phyloP scores from a whole-genome alignment of 2,888 invertebrate genomes.

The Heliconius charithonia region DNA sequence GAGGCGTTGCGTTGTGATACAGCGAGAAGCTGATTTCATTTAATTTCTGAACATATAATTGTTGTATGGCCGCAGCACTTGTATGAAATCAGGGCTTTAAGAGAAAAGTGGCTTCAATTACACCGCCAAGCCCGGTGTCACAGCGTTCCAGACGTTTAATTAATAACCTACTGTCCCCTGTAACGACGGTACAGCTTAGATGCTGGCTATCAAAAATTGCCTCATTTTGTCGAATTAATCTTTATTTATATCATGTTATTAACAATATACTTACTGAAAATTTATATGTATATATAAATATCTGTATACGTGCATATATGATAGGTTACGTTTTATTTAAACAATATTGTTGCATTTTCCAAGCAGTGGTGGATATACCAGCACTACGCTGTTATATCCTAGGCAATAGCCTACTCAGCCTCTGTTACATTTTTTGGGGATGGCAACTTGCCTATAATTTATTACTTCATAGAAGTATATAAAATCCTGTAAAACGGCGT shows the following conservation, averaged over 20 bases:
- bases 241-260: background rate
- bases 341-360: too few relatives aligned
- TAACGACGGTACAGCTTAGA: slow-evolving; percentile 30
- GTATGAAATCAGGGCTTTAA: slow-evolving; percentile 21
- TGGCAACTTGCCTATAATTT: too few relatives aligned
- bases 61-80: background rate
- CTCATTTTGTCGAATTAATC: background rate
- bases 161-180: slow-evolving; percentile 35
- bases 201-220: slow-evolving; percentile 27
- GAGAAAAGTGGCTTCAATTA: slow-evolving; percentile 41
- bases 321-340: too few relatives aligned
- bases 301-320: too few relatives aligned
- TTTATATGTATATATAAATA: too few relatives aligned
- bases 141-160: slow-evolving; percentile 39
- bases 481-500: too few relatives aligned
- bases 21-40: background rate
- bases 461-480: too few relatives aligned
- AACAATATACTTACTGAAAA: background rate
- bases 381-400: too few relatives aligned
- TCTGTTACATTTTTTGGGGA: too few relatives aligned
- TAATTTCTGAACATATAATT: background rate
- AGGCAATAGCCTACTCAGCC: too few relatives aligned
- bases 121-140: slow-evolving; percentile 31
- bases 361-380: too few relatives aligned
- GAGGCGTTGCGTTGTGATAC: too few relatives aligned